Evolutionary conservation across 2,888 invertebrate species (phyloP), one percentile per base, ranked within the genome.

Genomic region (Ischnura elegans): DNA sequence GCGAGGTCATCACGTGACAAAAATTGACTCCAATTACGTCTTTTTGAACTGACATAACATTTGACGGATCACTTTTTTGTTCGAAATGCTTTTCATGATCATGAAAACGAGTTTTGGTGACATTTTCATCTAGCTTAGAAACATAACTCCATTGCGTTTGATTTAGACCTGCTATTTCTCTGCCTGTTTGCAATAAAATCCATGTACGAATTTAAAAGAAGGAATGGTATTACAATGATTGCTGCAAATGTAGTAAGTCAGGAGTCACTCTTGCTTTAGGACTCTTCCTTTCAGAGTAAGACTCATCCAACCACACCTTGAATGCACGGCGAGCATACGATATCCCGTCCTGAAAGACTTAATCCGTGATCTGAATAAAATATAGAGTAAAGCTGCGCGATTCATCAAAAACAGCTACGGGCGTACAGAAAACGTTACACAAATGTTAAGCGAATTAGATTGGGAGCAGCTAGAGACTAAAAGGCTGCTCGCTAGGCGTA

Each of bases 21-120:
- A 76, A 76, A 76, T 36, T 29, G 13, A 76, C 8, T 2, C 36
- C 76, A 76, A 1, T 76, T 76, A 0, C 76, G 76, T 76, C 29
- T 13, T 76, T 76, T 3, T 76, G 76, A 16, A 3, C 76, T 36
- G 76, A 76, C 76, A 76, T 21, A 61, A 0, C 36, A 36, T 36
- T 76, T 76, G 76, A 76, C 76, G 76, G 76, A 76, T 76, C 76
- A 76, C 76, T 76, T 21, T 76, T 76, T 36, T 36, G 36, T 13
- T 36, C 76, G 10, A 36, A 76, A 36, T 8, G 76, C 8, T 16
- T 76, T 76, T 76, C 76, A 36, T 76, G 76, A 36, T 29, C 76
- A 36, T 76, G 16, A 8, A 76, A 66, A 76, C 36, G 13, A 36
- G 36, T 76, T 36, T 36, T 10, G 36, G 36, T 10, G 36, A 13